These are phyloP conservation scores for Arctopsyche grandis DNA, from an alignment of 1,140 invertebrate species.

Conservation along the genomic window DNA sequence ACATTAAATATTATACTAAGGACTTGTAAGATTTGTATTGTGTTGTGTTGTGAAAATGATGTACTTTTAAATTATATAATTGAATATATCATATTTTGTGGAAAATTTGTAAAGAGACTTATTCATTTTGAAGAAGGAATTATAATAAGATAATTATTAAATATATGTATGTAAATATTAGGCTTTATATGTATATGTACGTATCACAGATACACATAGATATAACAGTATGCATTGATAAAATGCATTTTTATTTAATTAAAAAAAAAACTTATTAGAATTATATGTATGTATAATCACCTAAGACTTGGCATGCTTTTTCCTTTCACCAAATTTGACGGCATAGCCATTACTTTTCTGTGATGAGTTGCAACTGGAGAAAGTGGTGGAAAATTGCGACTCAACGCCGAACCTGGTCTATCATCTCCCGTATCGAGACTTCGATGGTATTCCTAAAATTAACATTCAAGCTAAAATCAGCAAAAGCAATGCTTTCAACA, in stretches of 20 bases:
- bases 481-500: background rate
- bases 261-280: no score
- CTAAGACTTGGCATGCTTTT: conserved; percentile 96
- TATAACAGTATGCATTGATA: background rate
- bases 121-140: no score
- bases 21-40: no score
- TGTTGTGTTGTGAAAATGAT: no score
- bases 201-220: no score
- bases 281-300: conserved; percentile 61
- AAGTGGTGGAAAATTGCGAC: conserved; percentile 60
- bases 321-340: conserved; percentile 86
- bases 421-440: conserved; percentile 82
- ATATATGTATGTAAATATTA: no score
- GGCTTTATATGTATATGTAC: no score
- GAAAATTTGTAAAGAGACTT: no score
- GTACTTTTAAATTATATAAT: no score
- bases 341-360: conserved; percentile 58
- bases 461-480: background rate
- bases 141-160: no score
- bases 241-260: background rate
- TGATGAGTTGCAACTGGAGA: conserved; percentile 59
- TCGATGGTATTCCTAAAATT: conserved; percentile 76
- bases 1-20: no score
- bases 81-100: no score
- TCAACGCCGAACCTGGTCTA: conserved; percentile 62